Evolutionary conservation across 2,888 invertebrate genomes (phyloP), one percentile per base, ranked within the genome.

Genomic region (Papilio demoleus): DNA sequence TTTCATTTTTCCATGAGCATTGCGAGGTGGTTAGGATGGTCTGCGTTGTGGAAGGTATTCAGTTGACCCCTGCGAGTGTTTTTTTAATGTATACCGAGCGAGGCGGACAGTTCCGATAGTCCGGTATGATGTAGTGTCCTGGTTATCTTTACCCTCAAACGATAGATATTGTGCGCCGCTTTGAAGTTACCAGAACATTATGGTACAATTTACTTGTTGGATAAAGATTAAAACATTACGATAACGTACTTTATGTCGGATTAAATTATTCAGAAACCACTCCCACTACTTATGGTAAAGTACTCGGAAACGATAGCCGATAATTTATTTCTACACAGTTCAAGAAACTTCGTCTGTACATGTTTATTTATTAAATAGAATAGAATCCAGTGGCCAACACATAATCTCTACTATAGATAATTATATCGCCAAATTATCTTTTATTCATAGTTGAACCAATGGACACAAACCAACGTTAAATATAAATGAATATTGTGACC

Each of bases 31-130:
- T 66, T 73, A 70, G 59, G 74, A 24, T 67, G 19, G 75, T 70
- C 65, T 68, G 19, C 34, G 36, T 14, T 63, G 45, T 40, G 24
- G 50, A 59, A 65, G 74, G 75, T 87, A 88, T 88, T 86, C 83
- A 81, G 84, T 85, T 87, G 86, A 83, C 72, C 76, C 80, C 83
- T 81, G 83, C 45, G 84, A 88, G 84, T 87, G 84, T 86, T 87
- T 88, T 84, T 90, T 90, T 89, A 90, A 90, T 89, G 88, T 85
- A 78, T 86, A 88, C 89, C 87, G 85, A 87, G 75, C 81, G 79
- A 77, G 72, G 61, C 68, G 74, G 73, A 70, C 53, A 75, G 75
- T 77, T 63, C 84, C 82, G 89, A 90, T 89, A 90, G 83, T 75
- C 72, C 78, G 74, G 76, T 85, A 88, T 89, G 88, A 90, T 83